Evolutionary conservation across 2,888 invertebrate genomes (phyloP).

Genomic region (Quadriops clusia): DNA sequence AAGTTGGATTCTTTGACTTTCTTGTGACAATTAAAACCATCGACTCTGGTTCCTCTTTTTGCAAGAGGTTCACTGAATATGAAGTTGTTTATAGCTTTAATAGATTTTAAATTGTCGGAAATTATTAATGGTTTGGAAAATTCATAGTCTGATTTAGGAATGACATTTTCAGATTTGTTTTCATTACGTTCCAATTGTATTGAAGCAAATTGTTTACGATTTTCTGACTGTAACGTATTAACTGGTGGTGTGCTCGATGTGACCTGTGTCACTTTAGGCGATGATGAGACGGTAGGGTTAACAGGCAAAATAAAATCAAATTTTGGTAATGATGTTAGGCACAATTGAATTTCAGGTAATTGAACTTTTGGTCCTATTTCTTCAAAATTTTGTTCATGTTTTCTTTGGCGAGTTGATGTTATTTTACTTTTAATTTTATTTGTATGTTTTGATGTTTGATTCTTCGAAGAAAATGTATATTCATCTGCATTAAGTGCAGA

Average conservation of each 20-base stretch:
- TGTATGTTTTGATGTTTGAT: slow-evolving; percentile 27
- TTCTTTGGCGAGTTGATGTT: slow-evolving; percentile 23
- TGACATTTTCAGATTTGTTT: no score
- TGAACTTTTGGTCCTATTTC: slow-evolving; percentile 37
- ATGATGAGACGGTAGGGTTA: no score
- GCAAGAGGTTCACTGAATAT: slow-evolving; percentile 45
- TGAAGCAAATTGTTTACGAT: no score
- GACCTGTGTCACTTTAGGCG: no score
- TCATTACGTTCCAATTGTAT: no score
- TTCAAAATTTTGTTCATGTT: slow-evolving; percentile 20
- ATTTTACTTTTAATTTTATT: slow-evolving; percentile 37
- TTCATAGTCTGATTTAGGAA: slow-evolving; percentile 31
- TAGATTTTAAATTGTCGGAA: slow-evolving; percentile 32
- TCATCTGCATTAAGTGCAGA: slow-evolving; percentile 31
- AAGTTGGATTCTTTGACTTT: no score
- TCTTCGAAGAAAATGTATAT: slow-evolving; percentile 24
- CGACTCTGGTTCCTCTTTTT: no score
- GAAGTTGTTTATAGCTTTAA: slow-evolving; percentile 41
- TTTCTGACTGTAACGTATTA: no score
- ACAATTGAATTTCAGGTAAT: slow-evolving; percentile 42
- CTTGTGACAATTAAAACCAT: no score
- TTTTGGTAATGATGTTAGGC: slow-evolving; percentile 45
- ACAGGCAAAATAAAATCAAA: slow-evolving; percentile 42
- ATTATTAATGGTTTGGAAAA: slow-evolving; percentile 42
- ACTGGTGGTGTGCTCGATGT: no score